Evolutionary conservation across 2,888 invertebrate genomes (phyloP).

Genomic region (Harmothoe impar): DNA sequence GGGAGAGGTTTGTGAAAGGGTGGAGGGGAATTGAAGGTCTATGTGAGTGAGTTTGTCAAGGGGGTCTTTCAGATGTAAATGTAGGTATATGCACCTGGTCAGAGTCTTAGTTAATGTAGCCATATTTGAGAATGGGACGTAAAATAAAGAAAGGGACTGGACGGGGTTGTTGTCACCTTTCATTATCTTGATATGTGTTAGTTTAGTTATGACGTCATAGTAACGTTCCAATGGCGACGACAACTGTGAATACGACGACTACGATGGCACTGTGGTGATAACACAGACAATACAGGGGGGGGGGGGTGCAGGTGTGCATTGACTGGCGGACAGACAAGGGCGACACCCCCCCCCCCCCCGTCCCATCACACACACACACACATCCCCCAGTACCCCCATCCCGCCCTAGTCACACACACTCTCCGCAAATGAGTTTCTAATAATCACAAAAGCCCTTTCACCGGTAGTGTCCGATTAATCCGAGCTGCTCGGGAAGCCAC

Average conservation of each 20-base stretch:
- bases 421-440: constrained; percentile 58
- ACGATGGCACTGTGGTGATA: not conserved
- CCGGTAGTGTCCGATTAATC: constrained; percentile 56
- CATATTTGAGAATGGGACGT: not conserved
- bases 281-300: not conserved
- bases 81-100: too few relatives aligned
- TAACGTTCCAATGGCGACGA: not conserved
- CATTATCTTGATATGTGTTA: too few relatives aligned
- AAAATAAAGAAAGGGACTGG: not conserved
- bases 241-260: not conserved
- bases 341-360: not conserved
- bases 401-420: constrained; percentile 23
- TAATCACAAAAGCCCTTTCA: constrained; percentile 63
- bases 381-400: not conserved
- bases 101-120: not conserved
- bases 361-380: too few relatives aligned
- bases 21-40: too few relatives aligned
- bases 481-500: constrained; percentile 40
- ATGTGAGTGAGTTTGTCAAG: too few relatives aligned
- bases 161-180: too few relatives aligned
- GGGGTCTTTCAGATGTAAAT: too few relatives aligned
- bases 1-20: not conserved
- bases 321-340: not conserved
- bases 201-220: not conserved
- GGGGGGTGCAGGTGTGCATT: not conserved